Evolutionary conservation across 1,140 invertebrate genomes (phyloP).

Genomic region (Lethrus apterus): DNA sequence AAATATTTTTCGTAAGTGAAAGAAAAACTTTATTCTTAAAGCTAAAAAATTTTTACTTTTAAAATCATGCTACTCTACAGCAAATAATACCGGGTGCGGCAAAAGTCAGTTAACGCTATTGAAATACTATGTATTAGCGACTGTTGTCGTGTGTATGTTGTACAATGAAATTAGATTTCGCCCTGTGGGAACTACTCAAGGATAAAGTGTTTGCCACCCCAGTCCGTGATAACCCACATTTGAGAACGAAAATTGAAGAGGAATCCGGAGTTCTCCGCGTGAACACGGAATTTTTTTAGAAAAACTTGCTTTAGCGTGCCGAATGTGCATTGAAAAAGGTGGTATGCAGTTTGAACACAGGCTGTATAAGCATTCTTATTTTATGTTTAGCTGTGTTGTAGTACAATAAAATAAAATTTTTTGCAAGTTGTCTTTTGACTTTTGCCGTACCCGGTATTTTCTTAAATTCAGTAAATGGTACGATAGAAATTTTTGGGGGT

Average conservation of each 20-base stretch:
- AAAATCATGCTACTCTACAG: too few species aligned
- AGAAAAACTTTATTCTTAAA: too few species aligned
- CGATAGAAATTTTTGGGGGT: too few species aligned
- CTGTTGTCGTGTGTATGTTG: neutral
- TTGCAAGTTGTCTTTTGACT: too few species aligned
- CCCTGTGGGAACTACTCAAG: constrained; percentile 14
- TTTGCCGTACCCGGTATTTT: too few species aligned
- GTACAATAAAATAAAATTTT: too few species aligned
- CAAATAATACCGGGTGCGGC: constrained; percentile 8
- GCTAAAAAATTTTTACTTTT: too few species aligned
- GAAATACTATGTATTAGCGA: neutral
- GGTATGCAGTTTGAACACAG: constrained; percentile 17
- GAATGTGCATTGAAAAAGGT: constrained; percentile 14
- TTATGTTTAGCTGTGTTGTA: too few species aligned
- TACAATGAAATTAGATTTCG: constrained; percentile 10
- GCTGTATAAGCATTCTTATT: too few species aligned
- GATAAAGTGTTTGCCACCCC: constrained; percentile 15
- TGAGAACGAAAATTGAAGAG: constrained; percentile 13
- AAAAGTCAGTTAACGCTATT: neutral
- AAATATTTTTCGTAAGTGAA: too few species aligned
- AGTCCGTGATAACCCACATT: constrained; percentile 12
- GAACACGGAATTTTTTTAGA: constrained; percentile 7
- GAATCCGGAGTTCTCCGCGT: constrained; percentile 14
- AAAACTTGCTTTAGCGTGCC: constrained; percentile 15
- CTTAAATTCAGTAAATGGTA: too few species aligned